Base-by-base conservation (phyloP, 2,113 vertebrate genomes). In the Tautogolabrus adspersus region DNA sequence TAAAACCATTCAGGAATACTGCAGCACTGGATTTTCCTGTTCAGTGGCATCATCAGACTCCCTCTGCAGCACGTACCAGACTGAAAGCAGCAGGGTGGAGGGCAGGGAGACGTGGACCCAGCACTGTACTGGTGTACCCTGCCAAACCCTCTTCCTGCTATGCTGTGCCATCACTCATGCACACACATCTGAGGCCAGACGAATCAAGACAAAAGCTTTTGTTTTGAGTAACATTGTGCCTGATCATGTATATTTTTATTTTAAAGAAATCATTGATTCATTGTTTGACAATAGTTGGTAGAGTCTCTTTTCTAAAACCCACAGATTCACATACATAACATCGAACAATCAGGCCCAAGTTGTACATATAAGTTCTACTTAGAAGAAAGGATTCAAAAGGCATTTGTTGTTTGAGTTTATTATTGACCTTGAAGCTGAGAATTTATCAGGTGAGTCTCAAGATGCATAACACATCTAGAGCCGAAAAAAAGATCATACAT, bases 61-160 rank as follows among this genome's bases (percentile, higher is more conserved):
- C 0, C 64, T 57, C 18, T 16, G 1, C 66, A 21, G 84, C 87
- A 87, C 81, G 86, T 90, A 87, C 78, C 76, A 75, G 30, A 30
- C 85, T 75, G 56, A 62, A 16, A 52, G 54, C 55, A 56, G 57
- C 57, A 68, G 82, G 80, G 75, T 82, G 85, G 85, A 82, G 75
- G 54, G 52, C 26, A 57, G 22, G 38, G 59, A 82, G 76, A 88
- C 59, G 84, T 81, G 77, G 71, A 51, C 38, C 23, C 57, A 16
- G 54, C 12, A 26, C 22, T 61, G 51, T 72, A 60, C 18, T 15
- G 11, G 52, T 37, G 7, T 56, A 16, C 72, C 4, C 51, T 76
- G 52, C 71, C 70, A 69, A 65, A 81, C 70, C 21, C 59, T 49
- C 63, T 82, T 87, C 79, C 87, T 85, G 76, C 67, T 57, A 55